phyloP scores from a whole-genome alignment of 2,797 vertebrate genomes.

The Aselliscus stoliczkanus region DNA sequence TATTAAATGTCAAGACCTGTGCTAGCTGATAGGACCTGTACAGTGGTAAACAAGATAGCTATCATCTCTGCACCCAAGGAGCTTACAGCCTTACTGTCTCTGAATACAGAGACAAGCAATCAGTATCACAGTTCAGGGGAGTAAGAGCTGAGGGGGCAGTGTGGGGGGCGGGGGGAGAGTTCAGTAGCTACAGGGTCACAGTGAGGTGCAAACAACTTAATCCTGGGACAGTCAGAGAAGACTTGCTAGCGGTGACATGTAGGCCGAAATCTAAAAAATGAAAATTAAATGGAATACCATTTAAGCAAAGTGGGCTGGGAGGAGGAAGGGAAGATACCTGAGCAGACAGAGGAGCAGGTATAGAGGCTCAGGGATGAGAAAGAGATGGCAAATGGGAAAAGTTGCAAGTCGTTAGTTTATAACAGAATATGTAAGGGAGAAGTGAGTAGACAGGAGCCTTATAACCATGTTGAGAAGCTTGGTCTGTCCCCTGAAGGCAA shows the following conservation, averaged over 20 bases:
- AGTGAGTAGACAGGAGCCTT: neutral
- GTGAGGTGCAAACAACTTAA: neutral
- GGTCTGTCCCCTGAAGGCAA: neutral
- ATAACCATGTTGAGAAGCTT: neutral
- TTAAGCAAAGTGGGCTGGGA: neutral
- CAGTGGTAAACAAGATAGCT: neutral
- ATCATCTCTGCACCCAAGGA: neutral
- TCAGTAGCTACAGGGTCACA: neutral
- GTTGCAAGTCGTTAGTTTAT: rapidly evolving
- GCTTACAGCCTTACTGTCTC: too few species aligned
- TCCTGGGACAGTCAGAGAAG: neutral
- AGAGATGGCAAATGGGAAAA: neutral
- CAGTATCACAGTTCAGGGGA: neutral
- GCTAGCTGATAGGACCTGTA: neutral
- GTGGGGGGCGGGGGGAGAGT: too few species aligned
- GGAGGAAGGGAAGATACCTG: neutral
- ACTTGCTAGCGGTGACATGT: neutral
- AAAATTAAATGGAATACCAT: neutral
- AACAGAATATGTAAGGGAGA: neutral
- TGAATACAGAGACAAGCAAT: neutral
- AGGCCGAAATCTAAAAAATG: neutral
- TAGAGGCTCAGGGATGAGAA: neutral
- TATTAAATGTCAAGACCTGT: neutral
- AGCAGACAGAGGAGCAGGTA: neutral
- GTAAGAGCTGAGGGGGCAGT: neutral